Base-by-base conservation (phyloP, 2,113 vertebrate genomes). In the Grammomys surdaster region DNA sequence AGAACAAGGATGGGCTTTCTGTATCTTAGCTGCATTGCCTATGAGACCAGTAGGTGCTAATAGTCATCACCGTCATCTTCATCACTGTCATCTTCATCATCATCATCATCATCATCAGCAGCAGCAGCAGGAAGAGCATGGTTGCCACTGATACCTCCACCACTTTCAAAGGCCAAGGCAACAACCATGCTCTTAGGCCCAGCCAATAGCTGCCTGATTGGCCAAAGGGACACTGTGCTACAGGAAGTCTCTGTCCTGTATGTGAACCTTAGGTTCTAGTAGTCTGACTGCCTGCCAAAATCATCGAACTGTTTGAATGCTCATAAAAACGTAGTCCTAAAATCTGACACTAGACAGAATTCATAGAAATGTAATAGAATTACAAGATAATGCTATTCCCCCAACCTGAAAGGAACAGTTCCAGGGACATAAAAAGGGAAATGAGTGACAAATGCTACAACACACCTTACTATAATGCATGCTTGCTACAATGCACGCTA, bases 351-450 rank as follows among this genome's bases (percentile, higher is more conserved):
- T 6, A 28, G 87, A 56, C 54, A 43, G 69, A 84, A 92, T 75
- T 2, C 94, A 96, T 95, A 77, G 90, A 48, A 20, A 46, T 16
- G 4, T 82, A 94, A 94, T 97, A 89, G 97, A 95, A 72, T 95
- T 87, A 76, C 69, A 96, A 95, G 88, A 26, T n/a, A 46, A 46
- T 60, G 84, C 88, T 69, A 65, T 69, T 31, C n/a, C 58, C 60
- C 85, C 65, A 92, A 65, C 48, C 14, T 26, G 69, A 87, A 94
- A 88, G 93, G 95, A 96, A 91, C 33, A 78, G 70, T 95, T 89
- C n/a, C 28, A 84, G 88, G 67, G 91, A 96, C 82, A 89, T 7
- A n/a, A 77, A 73, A 84, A 70, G 0, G 22, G 48, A 94, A 86
- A 85, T 72, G 90, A 93, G 54, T 76, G 48, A 36, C 14, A 69